Evolutionary conservation across 2,888 invertebrate species (phyloP).

Genomic region (Itoplectis maculator): DNA sequence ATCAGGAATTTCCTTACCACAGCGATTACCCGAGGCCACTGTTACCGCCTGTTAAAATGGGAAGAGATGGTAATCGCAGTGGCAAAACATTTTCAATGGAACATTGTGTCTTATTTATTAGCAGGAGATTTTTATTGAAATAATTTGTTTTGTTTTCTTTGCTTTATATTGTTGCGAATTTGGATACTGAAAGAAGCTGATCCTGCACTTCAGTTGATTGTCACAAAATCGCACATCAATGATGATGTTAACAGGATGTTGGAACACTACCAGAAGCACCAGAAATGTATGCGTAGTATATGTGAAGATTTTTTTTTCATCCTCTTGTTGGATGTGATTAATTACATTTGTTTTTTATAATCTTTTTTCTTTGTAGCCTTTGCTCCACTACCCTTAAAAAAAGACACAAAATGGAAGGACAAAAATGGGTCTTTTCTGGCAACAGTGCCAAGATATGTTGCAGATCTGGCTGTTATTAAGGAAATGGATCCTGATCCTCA

Average conservation of each 20-base stretch:
- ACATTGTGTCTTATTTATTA: no score
- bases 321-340: not conserved
- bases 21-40: conserved; percentile 81
- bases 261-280: conserved; percentile 73
- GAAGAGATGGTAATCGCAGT: conserved; percentile 73
- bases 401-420: conserved; percentile 71
- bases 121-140: not conserved
- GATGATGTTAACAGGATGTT: conserved; percentile 76
- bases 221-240: conserved; percentile 75
- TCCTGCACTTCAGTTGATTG: conserved; percentile 77
- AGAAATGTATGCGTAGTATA: conserved; percentile 68
- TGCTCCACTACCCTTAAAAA: conserved; percentile 64
- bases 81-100: not conserved
- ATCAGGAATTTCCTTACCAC: conserved; percentile 78
- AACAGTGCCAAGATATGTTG: conserved; percentile 77
- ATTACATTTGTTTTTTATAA: conserved; percentile 22
- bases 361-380: conserved; percentile 70
- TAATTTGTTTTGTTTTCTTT: no score
- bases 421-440: conserved; percentile 48
- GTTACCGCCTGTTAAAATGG: conserved; percentile 78
- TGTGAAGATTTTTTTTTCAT: not conserved
- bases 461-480: conserved; percentile 78
- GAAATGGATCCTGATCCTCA: conserved; percentile 82
- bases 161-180: conserved; percentile 32
- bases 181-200: conserved; percentile 77